Base-by-base conservation (phyloP, 2,888 invertebrate genomes). In the Coremacera marginata region DNA sequence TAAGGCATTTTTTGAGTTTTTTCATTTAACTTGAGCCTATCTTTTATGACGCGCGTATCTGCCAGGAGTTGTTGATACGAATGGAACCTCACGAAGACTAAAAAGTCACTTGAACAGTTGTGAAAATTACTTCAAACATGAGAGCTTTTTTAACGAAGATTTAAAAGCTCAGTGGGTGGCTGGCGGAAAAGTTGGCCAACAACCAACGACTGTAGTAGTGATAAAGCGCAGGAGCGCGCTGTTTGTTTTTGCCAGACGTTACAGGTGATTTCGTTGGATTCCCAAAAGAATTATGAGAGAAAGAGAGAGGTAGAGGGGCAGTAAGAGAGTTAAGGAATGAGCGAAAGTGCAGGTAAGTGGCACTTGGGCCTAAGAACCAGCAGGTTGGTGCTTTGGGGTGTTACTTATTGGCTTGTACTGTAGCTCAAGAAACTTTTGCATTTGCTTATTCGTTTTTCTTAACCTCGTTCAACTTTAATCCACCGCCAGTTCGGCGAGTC, bases 81-180 rank as follows among this genome's bases (percentile, higher is more conserved):
- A 80, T 78, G 81, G 80, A 80, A 81, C 79, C 82, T 82, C 80
- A 81, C 81, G 82, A 82, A 81, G 81, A 82, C 82, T 82, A 74
- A 81, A 63, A 75, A 67, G 80, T 77, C 57, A 70, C 34, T 55
- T 68, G 51, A 49, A 55, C 52, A 63, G 51, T 77, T 60, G 27
- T 27, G 73, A 77, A 65, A 77, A 57, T 77, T 77, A 57, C 57
- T 70, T 34, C n/a, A 71, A 67, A 75, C 67, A 67, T 37, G 34
- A 14, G 62, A 79, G 79, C 80, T 79, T 81, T 81, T 70, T 79
- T 77, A 75, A 80, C 81, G 81, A 78, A 63, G 19, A 14, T n/a
- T 65, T 57, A 67, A 34, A 57, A 65, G 67, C 55, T 65, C 27
- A 65, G 31, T 57, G 65, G 74, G 74, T 74, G 67, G 34, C 16